Conservation (phyloP, 2,797 vertebrate species). For the Peromyscus melanophrys region DNA sequence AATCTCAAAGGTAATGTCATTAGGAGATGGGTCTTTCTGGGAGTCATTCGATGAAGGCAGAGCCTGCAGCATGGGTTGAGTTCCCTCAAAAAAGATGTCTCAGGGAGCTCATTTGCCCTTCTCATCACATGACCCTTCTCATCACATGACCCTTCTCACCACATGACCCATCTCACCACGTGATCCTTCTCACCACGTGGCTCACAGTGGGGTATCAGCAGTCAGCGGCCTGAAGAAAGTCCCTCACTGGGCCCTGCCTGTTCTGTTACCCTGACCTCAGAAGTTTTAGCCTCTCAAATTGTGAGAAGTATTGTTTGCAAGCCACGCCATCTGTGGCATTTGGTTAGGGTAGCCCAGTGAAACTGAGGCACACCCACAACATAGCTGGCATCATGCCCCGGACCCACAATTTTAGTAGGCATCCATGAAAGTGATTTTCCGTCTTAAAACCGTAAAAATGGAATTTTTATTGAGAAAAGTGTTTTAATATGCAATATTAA, state of each 20-base stretch:
- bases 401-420: background rate
- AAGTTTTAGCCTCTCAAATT: background rate
- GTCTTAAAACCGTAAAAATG: constrained; percentile 57
- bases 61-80: background rate
- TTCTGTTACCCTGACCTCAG: background rate
- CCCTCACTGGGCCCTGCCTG: background rate
- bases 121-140: no score
- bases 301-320: background rate
- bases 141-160: background rate
- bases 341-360: background rate
- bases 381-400: background rate
- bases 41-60: background rate
- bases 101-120: background rate
- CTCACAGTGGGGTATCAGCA: no score
- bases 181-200: background rate
- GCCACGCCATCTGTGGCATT: background rate
- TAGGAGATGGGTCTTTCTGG: background rate
- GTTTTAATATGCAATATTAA: constrained; percentile 14
- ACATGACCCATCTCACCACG: no score
- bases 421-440: background rate
- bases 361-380: background rate
- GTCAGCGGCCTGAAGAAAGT: background rate
- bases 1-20: background rate
- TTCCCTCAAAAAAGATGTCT: background rate
- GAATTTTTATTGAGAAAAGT: constrained; percentile 15